These are phyloP conservation scores for Anaspis maculata DNA, from an alignment of 2,888 invertebrate genomes.

Conservation along the genomic window DNA sequence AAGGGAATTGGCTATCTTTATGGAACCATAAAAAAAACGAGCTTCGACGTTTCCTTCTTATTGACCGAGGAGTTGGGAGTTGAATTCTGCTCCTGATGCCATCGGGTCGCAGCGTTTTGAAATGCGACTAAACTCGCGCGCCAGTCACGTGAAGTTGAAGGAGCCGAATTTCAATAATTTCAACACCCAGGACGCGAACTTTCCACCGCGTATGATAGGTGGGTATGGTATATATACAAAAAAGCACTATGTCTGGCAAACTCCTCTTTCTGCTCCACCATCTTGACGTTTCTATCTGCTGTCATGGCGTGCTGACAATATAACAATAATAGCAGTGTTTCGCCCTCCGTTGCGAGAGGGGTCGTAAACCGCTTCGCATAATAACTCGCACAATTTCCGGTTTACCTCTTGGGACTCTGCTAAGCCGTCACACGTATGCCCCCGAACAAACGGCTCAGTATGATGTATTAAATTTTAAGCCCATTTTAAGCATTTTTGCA, in stretches of 20 bases:
- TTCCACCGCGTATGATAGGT: too few relatives aligned
- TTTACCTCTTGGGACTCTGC: slow-evolving; percentile 21
- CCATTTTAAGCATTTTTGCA: slow-evolving; percentile 15
- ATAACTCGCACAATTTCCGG: slow-evolving; percentile 30
- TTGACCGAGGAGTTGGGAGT: slow-evolving; percentile 27
- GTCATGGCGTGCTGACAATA: slow-evolving; percentile 20
- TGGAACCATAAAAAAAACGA: slow-evolving; percentile 28
- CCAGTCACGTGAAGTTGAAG: too few relatives aligned
- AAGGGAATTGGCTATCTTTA: slow-evolving; percentile 30
- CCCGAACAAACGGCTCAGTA: slow-evolving; percentile 23
- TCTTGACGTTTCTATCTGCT: slow-evolving; percentile 18
- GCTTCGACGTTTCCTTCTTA: slow-evolving; percentile 22
- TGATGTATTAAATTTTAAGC: slow-evolving; percentile 28
- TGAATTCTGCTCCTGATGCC: too few relatives aligned
- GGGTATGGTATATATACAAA: too few relatives aligned
- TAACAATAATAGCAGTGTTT: slow-evolving; percentile 22
- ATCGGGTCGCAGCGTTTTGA: too few relatives aligned
- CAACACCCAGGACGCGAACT: too few relatives aligned
- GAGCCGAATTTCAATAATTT: too few relatives aligned
- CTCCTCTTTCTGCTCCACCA: too few relatives aligned
- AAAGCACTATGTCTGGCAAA: too few relatives aligned
- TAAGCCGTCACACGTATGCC: slow-evolving; percentile 27
- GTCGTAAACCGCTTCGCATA: slow-evolving; percentile 27
- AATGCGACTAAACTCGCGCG: too few relatives aligned
- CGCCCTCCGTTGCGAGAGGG: slow-evolving; percentile 19